A percentile compares a stretch with the other conserved stretches of the same genome.
Evolutionary conservation across 2,888 invertebrate genomes (phyloP).

Genomic region (Pandemis corylana): DNA sequence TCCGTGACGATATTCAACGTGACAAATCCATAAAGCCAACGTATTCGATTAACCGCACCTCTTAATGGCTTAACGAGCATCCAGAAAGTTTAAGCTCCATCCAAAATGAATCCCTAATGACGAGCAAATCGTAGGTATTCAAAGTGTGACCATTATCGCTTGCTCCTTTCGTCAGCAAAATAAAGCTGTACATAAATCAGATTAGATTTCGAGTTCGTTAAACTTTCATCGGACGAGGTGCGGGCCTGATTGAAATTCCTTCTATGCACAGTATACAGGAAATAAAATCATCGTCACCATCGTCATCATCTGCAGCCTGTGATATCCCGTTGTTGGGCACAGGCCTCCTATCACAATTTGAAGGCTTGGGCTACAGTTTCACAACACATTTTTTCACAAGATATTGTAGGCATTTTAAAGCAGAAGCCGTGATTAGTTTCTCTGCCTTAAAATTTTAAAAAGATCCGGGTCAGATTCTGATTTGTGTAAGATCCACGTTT

Average conservation of each 20-base stretch:
- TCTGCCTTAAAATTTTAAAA: too few relatives aligned
- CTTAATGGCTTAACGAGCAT: constrained; percentile 2
- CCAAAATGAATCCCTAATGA: constrained; percentile 17
- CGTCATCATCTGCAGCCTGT: too few relatives aligned
- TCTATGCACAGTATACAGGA: constrained; percentile 47
- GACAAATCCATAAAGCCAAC: not conserved
- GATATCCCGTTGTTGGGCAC: too few relatives aligned
- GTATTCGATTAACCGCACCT: constrained; percentile 7
- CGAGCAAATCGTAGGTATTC: constrained; percentile 18
- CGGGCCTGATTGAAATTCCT: constrained; percentile 61
- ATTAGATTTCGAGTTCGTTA: constrained; percentile 73
- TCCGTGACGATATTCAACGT: not conserved
- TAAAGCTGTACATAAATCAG: constrained; percentile 65
- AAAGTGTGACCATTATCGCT: constrained; percentile 32
- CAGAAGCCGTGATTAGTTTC: too few relatives aligned
- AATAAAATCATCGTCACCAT: not conserved
- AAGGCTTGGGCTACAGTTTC: too few relatives aligned
- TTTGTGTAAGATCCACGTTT: too few relatives aligned
- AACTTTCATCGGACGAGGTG: constrained; percentile 64
- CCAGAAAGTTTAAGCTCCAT: not conserved
- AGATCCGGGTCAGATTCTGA: too few relatives aligned
- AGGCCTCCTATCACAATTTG: too few relatives aligned
- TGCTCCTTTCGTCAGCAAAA: constrained; percentile 45
- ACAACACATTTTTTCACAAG: too few relatives aligned
- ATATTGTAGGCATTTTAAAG: too few relatives aligned